Evolutionary conservation across 2,113 vertebrate genomes (phyloP).

Genomic region (Pangasianodon gigas): DNA sequence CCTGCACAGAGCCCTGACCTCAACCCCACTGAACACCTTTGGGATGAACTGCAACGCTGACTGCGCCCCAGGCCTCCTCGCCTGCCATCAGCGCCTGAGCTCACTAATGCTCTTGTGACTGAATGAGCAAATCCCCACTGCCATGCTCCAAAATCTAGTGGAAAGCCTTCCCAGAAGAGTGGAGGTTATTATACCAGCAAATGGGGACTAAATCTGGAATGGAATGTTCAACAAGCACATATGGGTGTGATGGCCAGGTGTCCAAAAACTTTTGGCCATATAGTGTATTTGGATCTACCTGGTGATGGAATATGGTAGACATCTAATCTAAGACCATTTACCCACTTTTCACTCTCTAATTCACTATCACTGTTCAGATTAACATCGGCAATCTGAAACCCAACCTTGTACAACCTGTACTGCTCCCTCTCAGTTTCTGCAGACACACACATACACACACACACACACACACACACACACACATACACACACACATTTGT

Average conservation of each 20-base stretch:
- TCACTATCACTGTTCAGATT: slow-evolving; percentile 38
- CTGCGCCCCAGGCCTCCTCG: too few species aligned
- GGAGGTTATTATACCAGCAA: not conserved
- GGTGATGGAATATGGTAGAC: not conserved
- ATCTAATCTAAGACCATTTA: slow-evolving; percentile 6
- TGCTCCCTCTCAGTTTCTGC: slow-evolving; percentile 10
- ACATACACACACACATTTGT: not conserved
- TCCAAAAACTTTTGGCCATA: not conserved
- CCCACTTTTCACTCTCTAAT: slow-evolving; percentile 19
- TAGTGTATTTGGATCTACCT: not conserved
- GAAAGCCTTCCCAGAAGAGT: not conserved
- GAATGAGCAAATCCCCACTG: not conserved
- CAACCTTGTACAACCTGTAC: slow-evolving; percentile 25
- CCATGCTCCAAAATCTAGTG: not conserved
- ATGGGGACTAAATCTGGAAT: not conserved
- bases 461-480: not conserved
- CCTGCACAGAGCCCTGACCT: too few species aligned
- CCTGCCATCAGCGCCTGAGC: not conserved
- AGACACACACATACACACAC: not conserved
- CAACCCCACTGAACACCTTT: too few species aligned
- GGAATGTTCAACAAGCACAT: too few species aligned
- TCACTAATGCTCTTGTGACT: not conserved
- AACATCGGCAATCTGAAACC: slow-evolving; percentile 31
- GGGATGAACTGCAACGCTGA: too few species aligned
- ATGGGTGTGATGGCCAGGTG: not conserved